phyloP scores from a whole-genome alignment of 2,113 vertebrate genomes.

The Eolophus roseicapilla region DNA sequence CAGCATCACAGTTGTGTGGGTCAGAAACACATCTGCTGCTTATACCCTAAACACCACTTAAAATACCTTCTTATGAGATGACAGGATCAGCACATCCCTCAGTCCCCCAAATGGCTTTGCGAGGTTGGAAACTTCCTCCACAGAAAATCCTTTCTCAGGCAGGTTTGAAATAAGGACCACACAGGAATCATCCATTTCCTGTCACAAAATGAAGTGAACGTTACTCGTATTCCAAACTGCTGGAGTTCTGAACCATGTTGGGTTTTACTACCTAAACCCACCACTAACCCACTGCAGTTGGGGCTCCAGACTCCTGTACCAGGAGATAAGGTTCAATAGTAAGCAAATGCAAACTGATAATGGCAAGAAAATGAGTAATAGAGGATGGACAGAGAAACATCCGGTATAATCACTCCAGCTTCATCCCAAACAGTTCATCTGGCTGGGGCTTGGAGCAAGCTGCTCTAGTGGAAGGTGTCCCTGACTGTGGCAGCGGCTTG shows the following conservation, averaged over 20 bases:
- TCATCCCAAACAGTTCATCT: background rate
- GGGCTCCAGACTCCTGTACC: background rate
- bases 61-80: slow-evolving; percentile 79
- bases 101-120: slow-evolving; percentile 77
- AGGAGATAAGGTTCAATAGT: background rate
- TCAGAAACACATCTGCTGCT: background rate
- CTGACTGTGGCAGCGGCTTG: background rate
- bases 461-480: background rate
- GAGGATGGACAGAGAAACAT: background rate
- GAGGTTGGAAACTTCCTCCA: slow-evolving; percentile 78
- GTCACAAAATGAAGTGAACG: background rate
- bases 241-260: background rate
- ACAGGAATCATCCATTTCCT: slow-evolving; percentile 71
- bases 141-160: slow-evolving; percentile 73
- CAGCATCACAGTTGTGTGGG: background rate
- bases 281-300: background rate
- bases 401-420: background rate
- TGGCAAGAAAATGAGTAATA: background rate
- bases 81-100: slow-evolving; percentile 72
- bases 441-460: background rate
- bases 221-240: background rate
- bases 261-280: background rate
- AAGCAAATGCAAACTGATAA: background rate
- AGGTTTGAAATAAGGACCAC: slow-evolving; percentile 78
- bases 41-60: fast-evolving